Percentiles rank a stretch among this genome's conserved stretches.
Evolutionary conservation across 2,797 vertebrate species (phyloP).

Genomic region (Hybognathus amarus): DNA sequence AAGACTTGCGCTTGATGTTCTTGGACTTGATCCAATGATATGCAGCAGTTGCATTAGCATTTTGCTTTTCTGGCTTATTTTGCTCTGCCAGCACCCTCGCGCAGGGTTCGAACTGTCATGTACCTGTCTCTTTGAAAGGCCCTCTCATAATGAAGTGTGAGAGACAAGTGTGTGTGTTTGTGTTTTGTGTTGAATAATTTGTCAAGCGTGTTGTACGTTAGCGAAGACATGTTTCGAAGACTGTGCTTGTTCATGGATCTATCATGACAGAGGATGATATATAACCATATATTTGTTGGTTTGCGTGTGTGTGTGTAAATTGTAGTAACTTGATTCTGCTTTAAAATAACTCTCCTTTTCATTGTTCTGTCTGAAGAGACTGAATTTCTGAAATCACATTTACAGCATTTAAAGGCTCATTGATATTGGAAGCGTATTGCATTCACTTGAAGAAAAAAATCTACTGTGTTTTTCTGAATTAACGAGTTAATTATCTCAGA

Average conservation of each 20-base stretch:
- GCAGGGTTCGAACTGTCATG: conserved; percentile 49
- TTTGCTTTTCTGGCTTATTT: conserved; percentile 59
- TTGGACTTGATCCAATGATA: conserved; percentile 56
- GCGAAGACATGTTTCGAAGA: neutral
- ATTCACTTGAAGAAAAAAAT: no score
- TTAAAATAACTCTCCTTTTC: neutral
- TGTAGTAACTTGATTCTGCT: neutral
- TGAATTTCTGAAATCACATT: neutral
- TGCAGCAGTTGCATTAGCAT: conserved; percentile 57
- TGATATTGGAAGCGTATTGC: no score
- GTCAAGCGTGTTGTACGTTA: conserved; percentile 13
- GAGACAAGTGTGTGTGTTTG: conserved; percentile 43
- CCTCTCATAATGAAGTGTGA: conserved; percentile 27
- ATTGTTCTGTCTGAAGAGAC: neutral
- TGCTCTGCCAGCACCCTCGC: conserved; percentile 35
- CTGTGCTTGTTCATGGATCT: neutral
- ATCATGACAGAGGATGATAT: conserved; percentile 33
- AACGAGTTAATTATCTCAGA: no score
- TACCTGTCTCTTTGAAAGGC: conserved; percentile 45
- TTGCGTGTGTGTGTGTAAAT: conserved; percentile 3
- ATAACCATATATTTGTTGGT: conserved; percentile 22
- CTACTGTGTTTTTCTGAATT: no score
- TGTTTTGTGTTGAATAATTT: conserved; percentile 34
- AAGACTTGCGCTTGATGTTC: conserved; percentile 44
- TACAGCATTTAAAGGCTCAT: neutral